These are phyloP conservation scores for Koerneria pararmatus DNA, from an alignment of 2,888 invertebrate genomes.

Conservation along the genomic window DNA sequence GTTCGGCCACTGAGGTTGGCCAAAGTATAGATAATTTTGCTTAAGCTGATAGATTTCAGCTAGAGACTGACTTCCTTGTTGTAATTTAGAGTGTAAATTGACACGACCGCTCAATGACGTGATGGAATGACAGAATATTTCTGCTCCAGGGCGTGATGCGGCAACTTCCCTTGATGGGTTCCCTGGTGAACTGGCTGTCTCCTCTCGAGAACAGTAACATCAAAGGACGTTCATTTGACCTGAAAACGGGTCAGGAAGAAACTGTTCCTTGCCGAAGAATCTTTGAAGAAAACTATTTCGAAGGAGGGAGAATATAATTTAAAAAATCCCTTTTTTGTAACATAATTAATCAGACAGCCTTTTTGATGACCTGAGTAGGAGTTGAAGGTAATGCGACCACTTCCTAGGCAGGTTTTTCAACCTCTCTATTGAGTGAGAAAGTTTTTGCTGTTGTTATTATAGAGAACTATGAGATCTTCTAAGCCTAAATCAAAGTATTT, in stretches of 20 bases:
- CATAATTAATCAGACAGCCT: neutral
- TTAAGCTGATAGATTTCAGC: neutral
- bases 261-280: neutral
- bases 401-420: too few species aligned
- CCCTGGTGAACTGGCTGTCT: slow-evolving; percentile 93
- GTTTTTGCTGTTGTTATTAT: too few species aligned
- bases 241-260: slow-evolving; percentile 64
- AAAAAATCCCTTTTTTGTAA: neutral
- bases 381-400: too few species aligned
- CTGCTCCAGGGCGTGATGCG: slow-evolving; percentile 73
- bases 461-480: too few species aligned
- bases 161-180: slow-evolving; percentile 88
- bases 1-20: neutral
- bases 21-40: neutral
- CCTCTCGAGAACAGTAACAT: slow-evolving; percentile 75
- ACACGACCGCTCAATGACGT: neutral
- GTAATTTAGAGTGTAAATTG: too few species aligned
- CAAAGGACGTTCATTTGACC: slow-evolving; percentile 76
- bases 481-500: too few species aligned
- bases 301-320: neutral
- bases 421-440: too few species aligned
- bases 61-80: too few species aligned
- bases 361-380: too few species aligned
- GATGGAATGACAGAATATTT: neutral
- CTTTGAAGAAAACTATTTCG: too few species aligned